Percentiles rank a stretch among this genome's conserved stretches.
Evolutionary conservation across 2,888 invertebrate species (phyloP).

Genomic region (Spodoptera picta): DNA sequence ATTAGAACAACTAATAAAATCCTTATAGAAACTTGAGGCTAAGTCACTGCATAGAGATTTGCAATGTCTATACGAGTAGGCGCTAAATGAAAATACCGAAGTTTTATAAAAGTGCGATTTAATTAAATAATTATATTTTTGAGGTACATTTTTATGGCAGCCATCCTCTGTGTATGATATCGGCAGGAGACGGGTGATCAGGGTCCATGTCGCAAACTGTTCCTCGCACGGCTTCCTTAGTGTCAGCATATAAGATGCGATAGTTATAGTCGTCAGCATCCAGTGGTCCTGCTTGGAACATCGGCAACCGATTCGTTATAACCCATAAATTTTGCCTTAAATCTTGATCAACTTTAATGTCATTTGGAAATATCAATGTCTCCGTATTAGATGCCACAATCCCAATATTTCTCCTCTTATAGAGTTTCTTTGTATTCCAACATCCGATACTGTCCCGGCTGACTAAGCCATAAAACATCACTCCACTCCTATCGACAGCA

Average conservation of each 20-base stretch:
- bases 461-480: constrained; percentile 94
- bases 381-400: constrained; percentile 90
- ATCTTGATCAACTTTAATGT: constrained; percentile 93
- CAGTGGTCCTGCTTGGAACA: constrained; percentile 91
- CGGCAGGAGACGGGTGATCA: constrained; percentile 25
- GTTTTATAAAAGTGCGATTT: constrained; percentile 11
- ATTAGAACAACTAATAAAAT: no score
- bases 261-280: constrained; percentile 91
- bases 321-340: constrained; percentile 92
- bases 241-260: constrained; percentile 91
- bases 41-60: constrained; percentile 1
- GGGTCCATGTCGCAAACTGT: constrained; percentile 91
- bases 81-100: constrained; percentile 1
- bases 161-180: constrained; percentile 48
- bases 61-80: constrained; percentile 16
- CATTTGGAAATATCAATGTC: constrained; percentile 94
- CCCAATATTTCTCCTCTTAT: constrained; percentile 89
- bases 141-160: constrained; percentile 62
- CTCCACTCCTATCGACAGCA: constrained; percentile 91
- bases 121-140: constrained; percentile 18
- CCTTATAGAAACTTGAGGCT: no score
- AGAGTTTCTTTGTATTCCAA: constrained; percentile 93
- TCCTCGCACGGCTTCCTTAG: constrained; percentile 89
- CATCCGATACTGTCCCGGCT: constrained; percentile 93
- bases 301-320: constrained; percentile 92